Percentiles rank a stretch among this genome's conserved stretches.
phyloP scores from a whole-genome alignment of 2,797 vertebrate species.

The Siniperca undulata region DNA sequence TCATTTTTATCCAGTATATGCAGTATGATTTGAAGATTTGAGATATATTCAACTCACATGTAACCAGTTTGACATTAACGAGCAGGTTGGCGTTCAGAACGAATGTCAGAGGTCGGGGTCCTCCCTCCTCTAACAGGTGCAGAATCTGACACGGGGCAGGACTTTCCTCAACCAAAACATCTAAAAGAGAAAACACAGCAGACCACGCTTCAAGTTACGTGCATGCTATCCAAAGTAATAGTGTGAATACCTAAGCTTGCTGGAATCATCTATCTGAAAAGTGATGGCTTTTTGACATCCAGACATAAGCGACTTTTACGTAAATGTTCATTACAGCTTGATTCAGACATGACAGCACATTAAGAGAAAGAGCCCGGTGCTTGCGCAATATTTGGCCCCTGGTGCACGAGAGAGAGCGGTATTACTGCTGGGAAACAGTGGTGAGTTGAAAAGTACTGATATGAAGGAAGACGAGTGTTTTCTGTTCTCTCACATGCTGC shows the following conservation, averaged over 20 bases:
- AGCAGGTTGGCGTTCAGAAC: conserved; percentile 94
- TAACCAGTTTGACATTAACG: conserved; percentile 91
- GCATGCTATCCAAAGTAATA: background rate
- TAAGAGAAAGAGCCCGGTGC: too few species aligned
- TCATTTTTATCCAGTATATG: background rate
- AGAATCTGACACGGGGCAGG: conserved; percentile 89
- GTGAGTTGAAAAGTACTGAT: background rate
- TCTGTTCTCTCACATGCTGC: background rate
- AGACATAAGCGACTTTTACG: background rate
- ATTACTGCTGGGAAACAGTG: too few species aligned
- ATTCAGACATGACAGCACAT: background rate
- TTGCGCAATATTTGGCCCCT: too few species aligned
- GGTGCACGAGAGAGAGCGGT: too few species aligned
- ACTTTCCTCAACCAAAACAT: conserved; percentile 88
- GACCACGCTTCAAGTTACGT: background rate
- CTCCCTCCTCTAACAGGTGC: conserved; percentile 88
- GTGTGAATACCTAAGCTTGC: background rate
- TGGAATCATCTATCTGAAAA: background rate
- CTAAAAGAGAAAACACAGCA: conserved; percentile 72
- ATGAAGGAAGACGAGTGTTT: background rate
- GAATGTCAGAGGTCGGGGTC: conserved; percentile 89
- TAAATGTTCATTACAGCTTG: background rate
- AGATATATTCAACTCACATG: conserved; percentile 87
- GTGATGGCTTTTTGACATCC: background rate
- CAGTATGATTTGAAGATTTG: background rate